Base-by-base conservation (phyloP, 1,140 invertebrate genomes). In the Drosophila watanabei region DNA sequence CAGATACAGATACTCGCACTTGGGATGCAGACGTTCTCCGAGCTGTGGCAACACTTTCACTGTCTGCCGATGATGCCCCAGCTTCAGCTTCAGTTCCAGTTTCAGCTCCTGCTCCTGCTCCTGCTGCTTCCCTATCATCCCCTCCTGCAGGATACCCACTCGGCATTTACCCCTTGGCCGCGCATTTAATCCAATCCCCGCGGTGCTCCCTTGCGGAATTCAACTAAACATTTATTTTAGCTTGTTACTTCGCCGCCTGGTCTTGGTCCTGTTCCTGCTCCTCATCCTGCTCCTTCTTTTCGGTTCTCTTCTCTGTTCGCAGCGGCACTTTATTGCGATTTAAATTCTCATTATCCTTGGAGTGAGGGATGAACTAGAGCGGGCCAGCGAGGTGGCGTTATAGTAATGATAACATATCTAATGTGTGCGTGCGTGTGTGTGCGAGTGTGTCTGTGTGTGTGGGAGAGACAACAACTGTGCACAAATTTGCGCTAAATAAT, bases 401-500 rank as follows among this genome's bases (percentile, higher is more conserved):
- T 32, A n/a, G 56, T 77, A 77, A 78, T 78, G 63, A 78, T 78
- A 78, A 77, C 48, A 60, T 78, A 78, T 78, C 75, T 77, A 60
- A 77, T 54, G 56, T 77, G 62, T 77, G 62, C 56, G 48, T 64
- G 70, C n/a, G 18, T 62, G 33, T 28, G 68, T 51, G 59, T 68
- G 33, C 18, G 68, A 46, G 59, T 68, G 33, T 41, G 54, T 52
- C 48, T 41, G 51, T 64, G 32, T 57, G 32, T 60, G 39, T 72
- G 79, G 56, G 46, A 61, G 76, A 84, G 72, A 56, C 65, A 70
- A 72, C 82, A 80, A 81, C 78, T 86, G 77, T 70, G 77, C 79
- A 75, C 82, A 79, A 88, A 88, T 88, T 78, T 78, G 65, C 80
- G 65, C 59, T 75, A 80, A 88, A 88, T 88, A 83, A 88, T 88